phyloP scores from a whole-genome alignment of 2,888 invertebrate genomes.

The Drosophila acutilabella region DNA sequence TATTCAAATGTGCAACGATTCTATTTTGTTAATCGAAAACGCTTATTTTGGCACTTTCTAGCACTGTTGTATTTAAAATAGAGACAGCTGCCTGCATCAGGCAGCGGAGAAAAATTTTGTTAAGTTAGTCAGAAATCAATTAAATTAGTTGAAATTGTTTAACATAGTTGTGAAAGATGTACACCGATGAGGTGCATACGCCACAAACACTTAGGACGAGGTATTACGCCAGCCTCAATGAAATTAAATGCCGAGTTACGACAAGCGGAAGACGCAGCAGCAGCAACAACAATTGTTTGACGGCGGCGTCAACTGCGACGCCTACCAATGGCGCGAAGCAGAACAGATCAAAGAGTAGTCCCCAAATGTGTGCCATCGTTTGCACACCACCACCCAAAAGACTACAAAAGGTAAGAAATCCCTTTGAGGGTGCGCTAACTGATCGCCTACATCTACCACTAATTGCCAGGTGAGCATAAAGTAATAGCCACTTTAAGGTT shows the following conservation, averaged over 20 bases:
- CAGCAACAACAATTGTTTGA: conserved; percentile 31
- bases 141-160: conserved; percentile 14
- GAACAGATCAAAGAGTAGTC: conserved; percentile 58
- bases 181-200: conserved; percentile 64
- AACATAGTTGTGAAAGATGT: conserved; percentile 47
- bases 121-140: conserved; percentile 9
- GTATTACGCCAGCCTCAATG: conserved; percentile 53
- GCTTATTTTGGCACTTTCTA: conserved; percentile 1
- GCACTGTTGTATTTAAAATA: conserved; percentile 53
- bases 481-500: not conserved
- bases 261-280: conserved; percentile 48
- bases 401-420: conserved; percentile 87
- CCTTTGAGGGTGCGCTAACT: conserved; percentile 87
- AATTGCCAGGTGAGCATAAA: conserved; percentile 85
- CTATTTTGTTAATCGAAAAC: conserved; percentile 23
- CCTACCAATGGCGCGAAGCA: conserved; percentile 65
- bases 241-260: conserved; percentile 53
- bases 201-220: conserved; percentile 59
- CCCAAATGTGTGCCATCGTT: conserved; percentile 43
- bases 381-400: conserved; percentile 87
- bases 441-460: conserved; percentile 87
- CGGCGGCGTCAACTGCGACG: conserved; percentile 47
- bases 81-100: conserved; percentile 49
- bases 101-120: conserved; percentile 20
- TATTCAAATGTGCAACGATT: not conserved